Percentiles rank a stretch among this genome's conserved stretches.
These are phyloP conservation scores for Scaptodrosophila lebanonensis DNA, from an alignment of 1,140 invertebrate genomes.

Conservation along the genomic window DNA sequence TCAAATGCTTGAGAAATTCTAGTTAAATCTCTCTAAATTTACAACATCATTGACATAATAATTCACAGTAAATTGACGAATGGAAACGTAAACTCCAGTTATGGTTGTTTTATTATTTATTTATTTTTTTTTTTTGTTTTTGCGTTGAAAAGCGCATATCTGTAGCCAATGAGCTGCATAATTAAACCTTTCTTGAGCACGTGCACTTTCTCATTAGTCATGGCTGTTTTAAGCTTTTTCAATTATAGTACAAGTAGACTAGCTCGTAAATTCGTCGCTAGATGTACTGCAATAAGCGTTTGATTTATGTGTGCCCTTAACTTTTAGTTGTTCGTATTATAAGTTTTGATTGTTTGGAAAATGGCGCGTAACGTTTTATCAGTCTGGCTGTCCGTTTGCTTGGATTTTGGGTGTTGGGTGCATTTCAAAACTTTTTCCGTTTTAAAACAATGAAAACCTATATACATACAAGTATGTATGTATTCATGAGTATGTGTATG, in stretches of 20 bases:
- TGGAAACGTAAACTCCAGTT: slow-evolving; percentile 3
- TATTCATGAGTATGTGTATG: too few relatives aligned
- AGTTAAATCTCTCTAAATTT: slow-evolving; percentile 57
- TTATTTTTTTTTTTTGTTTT: too few relatives aligned
- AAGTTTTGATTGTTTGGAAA: slow-evolving; percentile 41
- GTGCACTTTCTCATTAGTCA: too few relatives aligned
- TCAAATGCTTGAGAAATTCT: slow-evolving; percentile 25
- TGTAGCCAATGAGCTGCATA: too few relatives aligned
- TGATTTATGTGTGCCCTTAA: slow-evolving; percentile 51
- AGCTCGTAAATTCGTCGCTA: slow-evolving; percentile 47
- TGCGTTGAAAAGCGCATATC: too few relatives aligned
- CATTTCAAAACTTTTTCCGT: slow-evolving; percentile 40
- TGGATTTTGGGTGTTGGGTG: too few relatives aligned
- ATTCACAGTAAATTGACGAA: slow-evolving; percentile 27
- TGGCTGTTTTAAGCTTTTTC: slow-evolving; percentile 3
- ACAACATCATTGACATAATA: slow-evolving; percentile 8
- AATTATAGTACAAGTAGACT: too few relatives aligned
- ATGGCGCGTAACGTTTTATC: slow-evolving; percentile 49
- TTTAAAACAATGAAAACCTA: slow-evolving; percentile 45
- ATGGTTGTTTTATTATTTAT: too few relatives aligned
- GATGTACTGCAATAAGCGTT: slow-evolving; percentile 42
- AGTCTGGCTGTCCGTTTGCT: slow-evolving; percentile 21
- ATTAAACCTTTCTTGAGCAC: too few relatives aligned
- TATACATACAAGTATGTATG: slow-evolving; percentile 2
- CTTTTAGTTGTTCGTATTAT: slow-evolving; percentile 22